Base-by-base conservation (phyloP, 2,888 invertebrate species). In the Geophilus truncorum region DNA sequence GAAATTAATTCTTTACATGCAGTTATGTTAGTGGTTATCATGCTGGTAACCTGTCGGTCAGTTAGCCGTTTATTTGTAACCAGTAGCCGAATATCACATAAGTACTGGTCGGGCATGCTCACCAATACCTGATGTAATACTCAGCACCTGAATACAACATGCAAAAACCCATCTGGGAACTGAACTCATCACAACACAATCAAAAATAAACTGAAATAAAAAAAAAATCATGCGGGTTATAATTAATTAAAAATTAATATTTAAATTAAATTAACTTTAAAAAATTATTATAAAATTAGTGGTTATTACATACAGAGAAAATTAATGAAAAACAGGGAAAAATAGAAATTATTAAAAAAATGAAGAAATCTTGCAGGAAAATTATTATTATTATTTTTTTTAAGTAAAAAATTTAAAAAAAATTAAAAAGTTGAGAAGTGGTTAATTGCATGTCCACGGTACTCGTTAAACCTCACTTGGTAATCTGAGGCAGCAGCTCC, bases 41-140 rank as follows among this genome's bases (percentile, higher is more conserved):
- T 15, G 40, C 15, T 40, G 40, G 9, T 40, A 40, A 40, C 10
- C 40, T 3, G 40, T 40, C 18, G 21, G n/a, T 18, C 23, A 32
- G 30, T 70, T 57, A 70, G 80, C 28, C 25, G 80, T 62, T 25
- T 79, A 5, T 40, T 62, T 30, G 80, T 21, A 32, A 9, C 30
- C 70, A 70, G 78, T 32, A 40, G 81, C 23, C 82, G 87, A 96
- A 95, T 94, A 94, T 95, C 92, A 95, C 94, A 93, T 93, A 94
- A 93, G 91, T 91, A 95, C 96, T 93, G 96, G 92, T 91, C 84
- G 85, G 87, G 84, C 25, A 76, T 40, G 75, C 83, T 84, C 89
- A 93, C 96, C 96, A 96, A 96, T 97, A 97, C 97, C 96, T 97
- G 96, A 96, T 95, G 95, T 95, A 97, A 97, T 97, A 97, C 97